Evolutionary conservation across 1,140 invertebrate species (phyloP).

Genomic region (Drosophila grimshawi): DNA sequence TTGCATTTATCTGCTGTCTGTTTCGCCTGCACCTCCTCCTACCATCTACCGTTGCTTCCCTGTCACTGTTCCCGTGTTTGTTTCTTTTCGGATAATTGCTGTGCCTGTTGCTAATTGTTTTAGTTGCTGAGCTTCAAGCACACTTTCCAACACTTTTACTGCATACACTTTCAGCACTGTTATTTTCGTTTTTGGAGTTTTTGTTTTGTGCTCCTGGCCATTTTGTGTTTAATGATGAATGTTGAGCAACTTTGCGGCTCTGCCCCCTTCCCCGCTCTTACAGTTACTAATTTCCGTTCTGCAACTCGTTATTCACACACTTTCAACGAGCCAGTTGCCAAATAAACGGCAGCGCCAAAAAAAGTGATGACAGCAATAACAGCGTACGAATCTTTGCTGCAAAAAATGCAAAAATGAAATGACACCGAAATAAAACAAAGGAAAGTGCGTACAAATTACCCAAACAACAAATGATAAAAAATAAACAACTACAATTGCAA

Average conservation of each 20-base stretch:
- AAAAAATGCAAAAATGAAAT: conserved; percentile 48
- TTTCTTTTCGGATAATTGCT: conserved; percentile 60
- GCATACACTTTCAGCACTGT: conserved; percentile 44
- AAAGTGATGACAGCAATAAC: conserved; percentile 43
- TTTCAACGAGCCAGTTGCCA: conserved; percentile 35
- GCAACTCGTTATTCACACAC: conserved; percentile 65
- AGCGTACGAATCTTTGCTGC: conserved; percentile 35
- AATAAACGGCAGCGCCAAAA: conserved; percentile 72
- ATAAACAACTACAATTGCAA: conserved; percentile 60
- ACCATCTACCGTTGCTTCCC: background rate
- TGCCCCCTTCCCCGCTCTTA: conserved; percentile 25
- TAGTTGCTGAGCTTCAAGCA: conserved; percentile 34
- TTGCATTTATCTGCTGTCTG: conserved; percentile 64
- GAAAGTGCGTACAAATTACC: conserved; percentile 77
- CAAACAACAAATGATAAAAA: conserved; percentile 52
- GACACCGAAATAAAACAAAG: conserved; percentile 58
- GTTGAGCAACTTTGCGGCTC: conserved; percentile 27
- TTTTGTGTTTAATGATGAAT: conserved; percentile 52
- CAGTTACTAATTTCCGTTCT: conserved; percentile 69
- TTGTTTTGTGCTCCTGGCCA: conserved; percentile 39
- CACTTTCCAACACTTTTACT: conserved; percentile 58
- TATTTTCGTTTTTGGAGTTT: conserved; percentile 22
- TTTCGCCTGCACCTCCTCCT: conserved; percentile 13
- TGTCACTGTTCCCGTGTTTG: conserved; percentile 4
- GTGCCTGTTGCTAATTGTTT: conserved; percentile 71